Percentiles rank a stretch among this genome's conserved stretches.
These are phyloP conservation scores for Gephyroberyx darwinii DNA, from an alignment of 2,797 vertebrate genomes.

Conservation along the genomic window DNA sequence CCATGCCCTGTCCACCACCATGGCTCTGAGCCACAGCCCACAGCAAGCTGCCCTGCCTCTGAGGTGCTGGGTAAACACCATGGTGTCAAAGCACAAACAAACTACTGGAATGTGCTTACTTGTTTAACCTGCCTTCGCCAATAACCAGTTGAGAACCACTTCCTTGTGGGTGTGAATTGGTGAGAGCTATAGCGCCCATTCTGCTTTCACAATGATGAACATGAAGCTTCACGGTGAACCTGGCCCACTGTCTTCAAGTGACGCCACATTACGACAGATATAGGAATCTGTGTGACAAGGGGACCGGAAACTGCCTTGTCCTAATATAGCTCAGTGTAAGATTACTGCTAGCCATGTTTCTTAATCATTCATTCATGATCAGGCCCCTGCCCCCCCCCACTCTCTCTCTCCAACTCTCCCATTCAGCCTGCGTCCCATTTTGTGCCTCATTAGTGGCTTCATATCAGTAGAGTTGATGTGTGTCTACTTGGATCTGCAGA, in stretches of 20 bases:
- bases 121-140: slow-evolving; percentile 63
- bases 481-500: slow-evolving; percentile 43
- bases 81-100: slow-evolving; percentile 73
- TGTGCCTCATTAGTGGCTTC: slow-evolving; percentile 54
- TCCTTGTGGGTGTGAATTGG: slow-evolving; percentile 57
- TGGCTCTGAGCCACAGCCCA: slow-evolving; percentile 66
- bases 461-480: slow-evolving; percentile 45
- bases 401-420: slow-evolving; percentile 2
- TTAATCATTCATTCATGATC: slow-evolving; percentile 61
- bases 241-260: slow-evolving; percentile 24
- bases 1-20: slow-evolving; percentile 61
- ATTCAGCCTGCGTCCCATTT: slow-evolving; percentile 22
- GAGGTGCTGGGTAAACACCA: slow-evolving; percentile 73
- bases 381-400: slow-evolving; percentile 25
- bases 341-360: slow-evolving; percentile 43
- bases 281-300: slow-evolving; percentile 30
- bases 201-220: slow-evolving; percentile 24
- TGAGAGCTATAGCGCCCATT: slow-evolving; percentile 34
- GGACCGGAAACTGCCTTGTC: slow-evolving; percentile 41
- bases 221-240: slow-evolving; percentile 18
- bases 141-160: slow-evolving; percentile 66
- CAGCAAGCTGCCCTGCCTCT: slow-evolving; percentile 62
- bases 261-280: slow-evolving; percentile 15
- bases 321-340: slow-evolving; percentile 44
- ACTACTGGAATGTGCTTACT: slow-evolving; percentile 59